Percentiles rank a stretch among this genome's conserved stretches.
These are phyloP conservation scores for Pitta sordida DNA, from an alignment of 2,113 vertebrate species.

Conservation along the genomic window DNA sequence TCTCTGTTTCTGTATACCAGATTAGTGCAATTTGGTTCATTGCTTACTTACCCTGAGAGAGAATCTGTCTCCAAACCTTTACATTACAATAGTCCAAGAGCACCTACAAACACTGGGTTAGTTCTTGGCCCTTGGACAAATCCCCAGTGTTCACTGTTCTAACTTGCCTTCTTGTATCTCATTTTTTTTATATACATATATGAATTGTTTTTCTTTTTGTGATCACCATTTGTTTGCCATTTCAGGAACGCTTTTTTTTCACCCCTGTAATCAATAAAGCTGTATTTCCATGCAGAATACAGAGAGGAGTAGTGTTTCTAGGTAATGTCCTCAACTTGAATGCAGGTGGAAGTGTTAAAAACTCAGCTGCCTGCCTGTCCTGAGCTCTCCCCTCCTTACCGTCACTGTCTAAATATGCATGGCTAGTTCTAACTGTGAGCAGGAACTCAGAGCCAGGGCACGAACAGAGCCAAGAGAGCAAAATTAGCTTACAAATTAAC, in stretches of 20 bases:
- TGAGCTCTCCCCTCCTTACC: neutral
- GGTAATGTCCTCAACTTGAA: neutral
- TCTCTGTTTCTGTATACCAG: constrained; percentile 7
- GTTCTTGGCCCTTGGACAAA: constrained; percentile 47
- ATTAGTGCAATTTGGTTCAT: neutral
- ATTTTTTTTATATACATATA: neutral
- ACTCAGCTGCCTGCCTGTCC: neutral
- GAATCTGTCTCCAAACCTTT: constrained; percentile 3
- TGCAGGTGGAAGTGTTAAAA: neutral
- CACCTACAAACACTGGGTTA: neutral
- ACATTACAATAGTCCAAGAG: neutral
- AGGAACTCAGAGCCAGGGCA: neutral
- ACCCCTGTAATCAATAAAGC: neutral
- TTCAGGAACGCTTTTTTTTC: neutral
- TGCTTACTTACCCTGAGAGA: neutral
- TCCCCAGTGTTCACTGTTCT: constrained; percentile 24
- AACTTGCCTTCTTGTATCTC: constrained; percentile 21
- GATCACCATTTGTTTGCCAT: neutral
- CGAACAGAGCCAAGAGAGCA: neutral
- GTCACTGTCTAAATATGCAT: neutral
- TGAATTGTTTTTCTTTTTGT: constrained; percentile 4
- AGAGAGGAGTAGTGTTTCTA: neutral
- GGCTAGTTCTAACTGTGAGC: neutral
- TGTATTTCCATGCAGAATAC: neutral
- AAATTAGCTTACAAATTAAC: constrained; percentile 27